phyloP scores from a whole-genome alignment of 2,888 invertebrate genomes.

The Nemurella pictetii region DNA sequence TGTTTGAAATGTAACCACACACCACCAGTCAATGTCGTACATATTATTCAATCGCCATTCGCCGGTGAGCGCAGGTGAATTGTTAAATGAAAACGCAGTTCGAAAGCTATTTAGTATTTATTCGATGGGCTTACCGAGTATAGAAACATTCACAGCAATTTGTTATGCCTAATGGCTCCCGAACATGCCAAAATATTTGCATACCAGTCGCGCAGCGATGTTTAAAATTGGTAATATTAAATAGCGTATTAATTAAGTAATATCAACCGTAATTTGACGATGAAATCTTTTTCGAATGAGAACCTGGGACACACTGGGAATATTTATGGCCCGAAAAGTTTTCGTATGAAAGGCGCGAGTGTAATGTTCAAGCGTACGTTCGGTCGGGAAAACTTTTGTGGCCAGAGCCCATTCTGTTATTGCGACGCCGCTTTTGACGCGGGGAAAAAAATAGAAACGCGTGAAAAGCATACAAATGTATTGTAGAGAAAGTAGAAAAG shows the following conservation, averaged over 20 bases:
- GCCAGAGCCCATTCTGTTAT: neutral
- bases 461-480: neutral
- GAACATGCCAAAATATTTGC: slow-evolving; percentile 9
- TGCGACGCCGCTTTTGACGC: neutral
- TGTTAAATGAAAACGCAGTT: neutral
- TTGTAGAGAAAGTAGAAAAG: neutral
- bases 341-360: neutral
- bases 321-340: slow-evolving; percentile 1
- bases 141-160: neutral
- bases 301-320: neutral
- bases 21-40: neutral
- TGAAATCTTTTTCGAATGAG: neutral
- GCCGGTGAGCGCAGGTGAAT: neutral
- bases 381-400: neutral
- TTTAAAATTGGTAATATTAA: neutral
- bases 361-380: neutral
- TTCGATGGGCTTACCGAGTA: neutral
- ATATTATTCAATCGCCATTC: slow-evolving; percentile 2
- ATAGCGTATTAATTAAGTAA: neutral
- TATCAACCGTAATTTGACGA: neutral
- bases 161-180: neutral
- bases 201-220: slow-evolving; percentile 7
- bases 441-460: neutral
- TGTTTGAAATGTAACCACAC: neutral
- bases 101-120: slow-evolving; percentile 1